Conservation (phyloP, 2,113 vertebrate species). For the Cichladusa arquata region DNA sequence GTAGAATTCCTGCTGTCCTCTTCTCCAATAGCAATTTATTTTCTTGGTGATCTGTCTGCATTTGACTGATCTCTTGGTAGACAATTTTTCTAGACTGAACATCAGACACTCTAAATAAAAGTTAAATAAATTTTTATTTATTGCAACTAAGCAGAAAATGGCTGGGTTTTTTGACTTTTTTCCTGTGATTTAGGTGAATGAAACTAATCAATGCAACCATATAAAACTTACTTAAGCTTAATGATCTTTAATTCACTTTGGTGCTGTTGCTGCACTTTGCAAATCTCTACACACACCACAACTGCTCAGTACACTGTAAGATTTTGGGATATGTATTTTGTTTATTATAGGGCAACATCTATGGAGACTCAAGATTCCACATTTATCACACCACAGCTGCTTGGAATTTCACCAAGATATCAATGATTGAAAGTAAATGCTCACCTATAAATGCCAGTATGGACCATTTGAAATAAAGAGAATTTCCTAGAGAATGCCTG, state of each 20-base stretch:
- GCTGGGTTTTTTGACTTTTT: no score
- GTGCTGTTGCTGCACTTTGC: neutral
- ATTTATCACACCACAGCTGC: neutral
- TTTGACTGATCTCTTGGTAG: neutral
- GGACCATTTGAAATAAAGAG: neutral
- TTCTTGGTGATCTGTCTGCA: neutral
- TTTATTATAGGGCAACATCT: neutral
- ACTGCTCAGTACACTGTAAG: neutral
- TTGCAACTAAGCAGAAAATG: neutral
- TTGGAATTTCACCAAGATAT: neutral
- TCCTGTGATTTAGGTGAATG: neutral
- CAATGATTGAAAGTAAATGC: neutral
- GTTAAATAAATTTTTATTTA: neutral
- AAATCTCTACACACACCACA: neutral
- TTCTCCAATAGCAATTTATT: neutral
- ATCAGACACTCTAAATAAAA: neutral
- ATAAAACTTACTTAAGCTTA: neutral
- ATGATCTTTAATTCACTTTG: neutral
- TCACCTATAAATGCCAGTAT: neutral
- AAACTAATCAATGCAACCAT: neutral
- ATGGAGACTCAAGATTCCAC: neutral
- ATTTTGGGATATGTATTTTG: neutral
- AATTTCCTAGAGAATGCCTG: neutral
- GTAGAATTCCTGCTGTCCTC: neutral
- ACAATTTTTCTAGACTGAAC: neutral